Conservation (phyloP, 2,888 invertebrate species). For the Hydraecia micacea region DNA sequence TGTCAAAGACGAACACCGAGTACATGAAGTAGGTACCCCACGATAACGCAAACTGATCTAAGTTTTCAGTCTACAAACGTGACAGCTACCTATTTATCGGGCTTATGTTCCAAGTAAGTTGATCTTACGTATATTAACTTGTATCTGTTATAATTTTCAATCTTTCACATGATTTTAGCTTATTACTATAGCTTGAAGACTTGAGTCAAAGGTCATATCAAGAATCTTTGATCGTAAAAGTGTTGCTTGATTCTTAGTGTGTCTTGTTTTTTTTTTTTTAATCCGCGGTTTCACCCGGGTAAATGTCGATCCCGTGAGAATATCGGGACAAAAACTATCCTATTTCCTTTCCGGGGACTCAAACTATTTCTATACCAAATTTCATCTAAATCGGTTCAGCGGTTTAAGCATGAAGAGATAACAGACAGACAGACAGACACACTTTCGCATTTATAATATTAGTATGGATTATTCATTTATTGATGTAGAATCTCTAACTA, state of each 20-base stretch:
- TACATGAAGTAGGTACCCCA: neutral
- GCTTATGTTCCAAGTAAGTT: constrained; percentile 40
- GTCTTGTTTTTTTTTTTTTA: no score
- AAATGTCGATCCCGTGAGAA: no score
- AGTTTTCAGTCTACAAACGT: constrained; percentile 32
- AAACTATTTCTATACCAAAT: no score
- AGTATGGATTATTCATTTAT: no score
- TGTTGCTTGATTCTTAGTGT: neutral
- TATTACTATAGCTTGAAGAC: constrained; percentile 6
- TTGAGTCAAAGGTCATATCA: neutral
- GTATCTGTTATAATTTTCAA: constrained; percentile 34
- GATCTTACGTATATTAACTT: constrained; percentile 24
- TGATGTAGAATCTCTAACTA: no score
- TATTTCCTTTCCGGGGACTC: no score
- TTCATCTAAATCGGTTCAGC: no score
- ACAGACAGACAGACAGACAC: no score
- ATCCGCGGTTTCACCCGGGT: no score
- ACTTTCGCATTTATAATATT: no score
- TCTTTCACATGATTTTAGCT: constrained; percentile 22
- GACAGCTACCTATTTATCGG: constrained; percentile 31
- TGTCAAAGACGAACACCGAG: neutral
- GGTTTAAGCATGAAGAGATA: no score
- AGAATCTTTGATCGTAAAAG: constrained; percentile 4
- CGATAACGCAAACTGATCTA: constrained; percentile 37
- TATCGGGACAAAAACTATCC: no score